Conservation (phyloP, 2,113 vertebrate genomes). For the Bothrops jararaca region DNA sequence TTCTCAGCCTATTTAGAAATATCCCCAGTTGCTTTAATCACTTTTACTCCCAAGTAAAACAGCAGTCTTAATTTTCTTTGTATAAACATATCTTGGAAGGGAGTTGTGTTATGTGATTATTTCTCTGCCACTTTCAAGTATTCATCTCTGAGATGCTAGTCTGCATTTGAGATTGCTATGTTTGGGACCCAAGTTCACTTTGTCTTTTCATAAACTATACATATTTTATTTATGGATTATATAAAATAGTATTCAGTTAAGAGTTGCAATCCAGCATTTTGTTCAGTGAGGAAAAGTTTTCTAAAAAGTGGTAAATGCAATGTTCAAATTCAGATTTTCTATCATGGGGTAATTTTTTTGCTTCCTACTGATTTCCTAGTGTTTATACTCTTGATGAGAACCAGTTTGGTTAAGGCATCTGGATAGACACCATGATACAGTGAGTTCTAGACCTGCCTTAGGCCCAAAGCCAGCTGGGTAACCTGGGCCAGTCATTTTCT, state of each 20-base stretch:
- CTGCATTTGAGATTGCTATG: background rate
- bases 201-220: background rate
- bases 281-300: background rate
- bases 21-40: background rate
- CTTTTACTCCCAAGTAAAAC: background rate
- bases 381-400: too few species aligned
- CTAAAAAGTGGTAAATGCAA: background rate
- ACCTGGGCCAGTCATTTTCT: too few species aligned
- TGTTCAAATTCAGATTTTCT: background rate
- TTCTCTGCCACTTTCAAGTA: background rate
- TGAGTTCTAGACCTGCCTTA: too few species aligned
- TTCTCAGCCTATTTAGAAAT: background rate
- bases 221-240: background rate
- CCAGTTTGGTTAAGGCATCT: too few species aligned
- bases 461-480: too few species aligned
- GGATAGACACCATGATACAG: too few species aligned
- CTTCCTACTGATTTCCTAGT: background rate
- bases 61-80: background rate
- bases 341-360: background rate
- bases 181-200: background rate
- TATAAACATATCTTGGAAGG: background rate
- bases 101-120: background rate
- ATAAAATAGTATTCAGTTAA: too few species aligned
- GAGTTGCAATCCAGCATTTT: background rate
- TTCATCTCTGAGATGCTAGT: background rate